Base-by-base conservation (phyloP, 2,888 invertebrate species). In the Phortica okadai region DNA sequence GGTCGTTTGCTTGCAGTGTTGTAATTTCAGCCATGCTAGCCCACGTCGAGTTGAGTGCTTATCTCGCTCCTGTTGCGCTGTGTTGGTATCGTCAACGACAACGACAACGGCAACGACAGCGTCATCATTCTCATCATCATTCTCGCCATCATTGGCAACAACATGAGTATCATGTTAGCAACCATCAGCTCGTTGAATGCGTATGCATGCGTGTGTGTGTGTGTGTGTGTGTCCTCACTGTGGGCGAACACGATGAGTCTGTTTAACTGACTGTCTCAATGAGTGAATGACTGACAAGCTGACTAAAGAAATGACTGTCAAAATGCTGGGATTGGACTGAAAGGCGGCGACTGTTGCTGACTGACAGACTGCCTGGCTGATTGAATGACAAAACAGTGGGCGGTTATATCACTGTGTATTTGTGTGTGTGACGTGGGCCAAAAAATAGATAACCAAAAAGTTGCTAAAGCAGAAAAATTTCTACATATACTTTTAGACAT, bases 231-330 rank as follows among this genome's bases (percentile, higher is more conserved):
- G 33, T 33, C 33, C 33, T 33, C 33, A 33, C 0, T 33, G 33
- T 33, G 33, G 33, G 33, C 33, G 33, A 0, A 5, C 33, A 4
- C 0, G 33, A 33, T 33, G 33, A 33, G 33, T 33, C 33, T 50
- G 59, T 56, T 70, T 74, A 33, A 42, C 62, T 74, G 66, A 76
- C 72, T 72, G 62, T 16, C 25, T 62, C 21, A 62, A n/a, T 62
- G 56, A n/a, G 6, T 56, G n/a, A 56, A 33, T 33, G 77, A 79
- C 79, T 74, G 78, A 78, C 77, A 75, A 75, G 74, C 76, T 75
- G 78, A 80, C 81, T 25, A 42, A 44, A 14, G 33, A 11, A 14
- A 11, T 44, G 70, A 66, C 42, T 41, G 42, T 10, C 66, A 66
- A 21, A n/a, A 59, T 59, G n/a, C 7, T 10, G 2, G 7, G 59